Evolutionary conservation across 2,888 invertebrate genomes (phyloP).

Genomic region (Heliconius ismenius): DNA sequence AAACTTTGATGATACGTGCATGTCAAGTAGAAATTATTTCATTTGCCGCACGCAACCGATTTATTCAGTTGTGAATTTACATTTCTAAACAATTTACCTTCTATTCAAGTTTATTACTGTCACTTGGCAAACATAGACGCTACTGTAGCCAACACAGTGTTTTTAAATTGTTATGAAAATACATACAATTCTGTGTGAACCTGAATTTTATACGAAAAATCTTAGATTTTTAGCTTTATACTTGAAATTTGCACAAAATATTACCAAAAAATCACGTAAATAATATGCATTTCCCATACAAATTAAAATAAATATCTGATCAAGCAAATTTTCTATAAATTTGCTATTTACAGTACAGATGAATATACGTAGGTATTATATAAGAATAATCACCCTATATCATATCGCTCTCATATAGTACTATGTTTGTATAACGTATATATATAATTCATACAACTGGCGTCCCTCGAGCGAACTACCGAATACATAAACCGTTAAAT

Average conservation of each 20-base stretch:
- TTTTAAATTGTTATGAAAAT: constrained; percentile 6
- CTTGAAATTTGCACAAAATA: background rate
- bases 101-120: constrained; percentile 3
- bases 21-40: constrained; percentile 45
- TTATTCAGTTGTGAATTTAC: constrained; percentile 26
- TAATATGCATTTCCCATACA: background rate
- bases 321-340: background rate
- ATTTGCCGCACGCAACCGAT: constrained; percentile 39
- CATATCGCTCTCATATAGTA: constrained; percentile 35
- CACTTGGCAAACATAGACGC: constrained; percentile 8
- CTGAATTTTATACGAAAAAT: background rate
- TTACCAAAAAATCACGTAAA: background rate
- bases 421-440: constrained; percentile 35
- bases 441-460: constrained; percentile 45
- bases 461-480: constrained; percentile 41
- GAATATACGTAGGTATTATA: constrained; percentile 22
- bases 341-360: constrained; percentile 11
- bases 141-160: constrained; percentile 7
- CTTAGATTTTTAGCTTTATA: background rate
- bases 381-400: constrained; percentile 25
- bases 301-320: background rate
- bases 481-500: constrained; percentile 67
- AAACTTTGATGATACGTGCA: constrained; percentile 39
- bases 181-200: background rate
- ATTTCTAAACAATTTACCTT: constrained; percentile 24